Conservation (phyloP, 1,140 invertebrate species). For the Magallana gigas region DNA sequence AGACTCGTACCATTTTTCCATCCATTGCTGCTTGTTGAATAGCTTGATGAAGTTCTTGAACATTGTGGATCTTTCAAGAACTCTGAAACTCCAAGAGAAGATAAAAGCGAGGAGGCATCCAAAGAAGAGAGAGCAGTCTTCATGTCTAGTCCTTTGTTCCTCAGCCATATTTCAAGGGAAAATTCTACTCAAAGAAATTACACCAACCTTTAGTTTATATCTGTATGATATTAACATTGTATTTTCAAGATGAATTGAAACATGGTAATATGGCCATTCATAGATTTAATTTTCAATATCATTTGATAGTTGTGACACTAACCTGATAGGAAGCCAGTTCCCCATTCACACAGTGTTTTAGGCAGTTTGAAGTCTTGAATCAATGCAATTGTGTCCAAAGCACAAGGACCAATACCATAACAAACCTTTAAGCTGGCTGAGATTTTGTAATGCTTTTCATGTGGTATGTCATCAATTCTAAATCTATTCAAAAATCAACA, state of each 20-base stretch:
- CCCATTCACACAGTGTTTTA: conserved; percentile 33
- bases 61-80: conserved; percentile 5
- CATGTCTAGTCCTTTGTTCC: background rate
- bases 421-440: background rate
- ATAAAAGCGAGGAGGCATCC: background rate
- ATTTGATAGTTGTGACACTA: background rate
- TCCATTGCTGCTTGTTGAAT: background rate
- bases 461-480: background rate
- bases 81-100: background rate
- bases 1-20: conserved; percentile 24
- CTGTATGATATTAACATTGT: too few relatives aligned
- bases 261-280: too few relatives aligned
- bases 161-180: background rate
- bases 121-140: background rate
- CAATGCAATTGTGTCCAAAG: background rate
- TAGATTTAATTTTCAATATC: too few relatives aligned
- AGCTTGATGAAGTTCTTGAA: background rate
- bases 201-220: too few relatives aligned
- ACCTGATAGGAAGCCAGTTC: conserved; percentile 15
- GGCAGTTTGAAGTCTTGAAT: background rate
- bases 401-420: background rate
- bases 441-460: background rate
- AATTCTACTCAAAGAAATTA: background rate
- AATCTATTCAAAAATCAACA: background rate
- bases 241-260: too few relatives aligned